Evolutionary conservation across 1,140 invertebrate species (phyloP).

Genomic region (Apis dorsata): DNA sequence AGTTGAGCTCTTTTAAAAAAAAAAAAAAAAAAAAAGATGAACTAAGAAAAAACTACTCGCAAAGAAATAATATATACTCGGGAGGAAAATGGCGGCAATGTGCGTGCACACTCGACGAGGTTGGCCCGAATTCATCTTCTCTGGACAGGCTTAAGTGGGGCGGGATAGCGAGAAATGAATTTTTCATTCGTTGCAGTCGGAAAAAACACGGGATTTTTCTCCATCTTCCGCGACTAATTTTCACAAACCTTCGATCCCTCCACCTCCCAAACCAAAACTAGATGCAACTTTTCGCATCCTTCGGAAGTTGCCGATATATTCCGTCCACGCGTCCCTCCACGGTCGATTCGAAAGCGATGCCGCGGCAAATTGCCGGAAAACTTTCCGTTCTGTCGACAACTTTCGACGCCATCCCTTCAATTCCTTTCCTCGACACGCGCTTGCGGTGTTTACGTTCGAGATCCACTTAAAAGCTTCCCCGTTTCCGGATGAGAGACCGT

Average conservation of each 20-base stretch:
- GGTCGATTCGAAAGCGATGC: constrained; percentile 41
- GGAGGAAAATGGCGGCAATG: background rate
- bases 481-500: background rate
- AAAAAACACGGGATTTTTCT: background rate
- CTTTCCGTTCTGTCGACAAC: constrained; percentile 26
- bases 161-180: background rate
- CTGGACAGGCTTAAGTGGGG: background rate
- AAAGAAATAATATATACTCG: rapidly evolving
- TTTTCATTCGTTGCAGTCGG: background rate
- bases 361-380: constrained; percentile 41
- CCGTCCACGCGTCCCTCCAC: background rate
- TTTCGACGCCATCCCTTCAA: background rate
- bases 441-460: constrained; percentile 23
- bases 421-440: no score
- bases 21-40: no score
- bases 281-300: background rate
- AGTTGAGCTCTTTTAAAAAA: no score
- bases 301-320: constrained; percentile 18
- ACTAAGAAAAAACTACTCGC: background rate
- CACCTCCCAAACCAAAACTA: no score
- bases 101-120: background rate
- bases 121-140: background rate
- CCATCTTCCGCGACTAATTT: constrained; percentile 2
- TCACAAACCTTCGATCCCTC: background rate
- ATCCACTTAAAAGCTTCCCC: constrained; percentile 27